A percentile compares a stretch with the other conserved stretches of the same genome.
phyloP scores from a whole-genome alignment of 1,140 invertebrate genomes.

The Thrips palmi region DNA sequence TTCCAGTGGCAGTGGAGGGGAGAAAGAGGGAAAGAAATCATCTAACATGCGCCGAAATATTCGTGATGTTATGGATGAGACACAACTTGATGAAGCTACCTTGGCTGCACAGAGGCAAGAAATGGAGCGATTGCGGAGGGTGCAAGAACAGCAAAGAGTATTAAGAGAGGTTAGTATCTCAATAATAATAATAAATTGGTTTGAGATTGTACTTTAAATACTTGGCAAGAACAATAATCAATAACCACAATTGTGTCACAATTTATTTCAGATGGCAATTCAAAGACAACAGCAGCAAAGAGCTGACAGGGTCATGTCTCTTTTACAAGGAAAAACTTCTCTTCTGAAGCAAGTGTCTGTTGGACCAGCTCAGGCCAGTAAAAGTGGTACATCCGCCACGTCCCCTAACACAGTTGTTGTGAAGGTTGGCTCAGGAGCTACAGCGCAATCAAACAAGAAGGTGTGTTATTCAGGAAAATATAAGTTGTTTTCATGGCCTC shows the following conservation, averaged over 20 bases:
- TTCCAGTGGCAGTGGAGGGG: conserved; percentile 14
- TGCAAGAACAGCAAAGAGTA: conserved; percentile 64
- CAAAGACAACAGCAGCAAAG: conserved; percentile 45
- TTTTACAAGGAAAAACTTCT: conserved; percentile 42
- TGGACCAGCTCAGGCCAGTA: conserved; percentile 10
- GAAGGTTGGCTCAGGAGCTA: conserved; percentile 29
- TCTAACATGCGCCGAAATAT: conserved; percentile 64
- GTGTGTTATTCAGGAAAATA: conserved; percentile 13
- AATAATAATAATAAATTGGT: too few relatives aligned
- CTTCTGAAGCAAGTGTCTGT: conserved; percentile 27
- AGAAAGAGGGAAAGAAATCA: conserved; percentile 30
- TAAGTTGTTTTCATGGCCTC: too few relatives aligned
- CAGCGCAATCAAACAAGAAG: conserved; percentile 19
- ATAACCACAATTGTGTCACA: too few relatives aligned
- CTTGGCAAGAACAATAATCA: too few relatives aligned
- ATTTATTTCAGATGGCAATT: conserved; percentile 48
- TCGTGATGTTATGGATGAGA: conserved; percentile 81
- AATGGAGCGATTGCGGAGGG: conserved; percentile 63
- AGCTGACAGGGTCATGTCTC: conserved; percentile 42
- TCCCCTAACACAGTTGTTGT: conserved; percentile 35
- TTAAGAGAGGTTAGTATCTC: conserved; percentile 46
- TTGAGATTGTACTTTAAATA: too few relatives aligned
- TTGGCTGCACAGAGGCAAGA: conserved; percentile 84
- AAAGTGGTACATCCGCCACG: conserved; percentile 15
- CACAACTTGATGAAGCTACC: conserved; percentile 78